Conservation (phyloP, 2,888 invertebrate genomes). For the Venusia cambrica region DNA sequence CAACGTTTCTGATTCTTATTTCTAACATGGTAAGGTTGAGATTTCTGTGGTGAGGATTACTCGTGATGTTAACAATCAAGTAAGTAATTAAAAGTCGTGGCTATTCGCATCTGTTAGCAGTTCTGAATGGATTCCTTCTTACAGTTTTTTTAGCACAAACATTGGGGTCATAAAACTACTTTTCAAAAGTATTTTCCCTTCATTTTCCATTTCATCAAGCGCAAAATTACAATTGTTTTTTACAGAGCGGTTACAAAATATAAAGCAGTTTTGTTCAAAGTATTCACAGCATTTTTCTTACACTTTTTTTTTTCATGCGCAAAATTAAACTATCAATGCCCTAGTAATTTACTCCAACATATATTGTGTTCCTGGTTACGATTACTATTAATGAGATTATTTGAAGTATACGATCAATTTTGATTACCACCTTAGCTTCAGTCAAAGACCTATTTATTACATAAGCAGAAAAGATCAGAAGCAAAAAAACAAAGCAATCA, state of each 20-base stretch:
- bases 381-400: slow-evolving; percentile 2
- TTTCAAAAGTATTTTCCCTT: not conserved
- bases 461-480: no score
- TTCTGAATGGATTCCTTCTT: slow-evolving; percentile 12
- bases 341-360: no score
- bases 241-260: no score
- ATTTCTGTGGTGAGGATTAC: slow-evolving; percentile 5
- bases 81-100: slow-evolving; percentile 22
- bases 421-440: no score
- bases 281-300: no score
- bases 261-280: no score
- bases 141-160: slow-evolving; percentile 19
- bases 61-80: slow-evolving; percentile 20
- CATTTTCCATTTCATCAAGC: not conserved
- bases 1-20: slow-evolving; percentile 11
- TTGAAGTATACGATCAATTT: no score
- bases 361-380: slow-evolving; percentile 2
- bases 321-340: no score
- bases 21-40: slow-evolving; percentile 3
- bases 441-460: no score
- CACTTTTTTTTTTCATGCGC: no score
- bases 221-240: slow-evolving; percentile 13
- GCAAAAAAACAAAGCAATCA: no score
- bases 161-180: slow-evolving; percentile 9
- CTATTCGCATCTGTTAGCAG: slow-evolving; percentile 13